Evolutionary conservation across 2,888 invertebrate species (phyloP).

Genomic region (Mimas tiliae): DNA sequence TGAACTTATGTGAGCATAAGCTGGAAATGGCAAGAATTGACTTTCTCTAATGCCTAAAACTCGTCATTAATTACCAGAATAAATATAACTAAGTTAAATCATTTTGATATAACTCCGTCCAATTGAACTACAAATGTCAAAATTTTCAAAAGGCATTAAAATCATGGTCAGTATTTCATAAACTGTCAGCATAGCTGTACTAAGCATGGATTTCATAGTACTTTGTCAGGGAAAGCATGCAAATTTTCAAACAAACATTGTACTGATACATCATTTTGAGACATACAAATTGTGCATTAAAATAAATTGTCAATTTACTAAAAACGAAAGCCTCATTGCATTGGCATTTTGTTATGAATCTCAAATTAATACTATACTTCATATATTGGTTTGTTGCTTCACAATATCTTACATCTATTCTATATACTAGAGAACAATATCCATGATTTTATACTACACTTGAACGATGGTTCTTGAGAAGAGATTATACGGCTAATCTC

Average conservation of each 20-base stretch:
- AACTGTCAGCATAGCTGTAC: background rate
- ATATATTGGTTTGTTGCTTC: background rate
- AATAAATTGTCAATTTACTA: background rate
- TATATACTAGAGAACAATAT: slow-evolving; percentile 21
- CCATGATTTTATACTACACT: slow-evolving; percentile 15
- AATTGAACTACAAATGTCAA: slow-evolving; percentile 7
- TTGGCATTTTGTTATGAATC: background rate
- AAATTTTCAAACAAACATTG: background rate
- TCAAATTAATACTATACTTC: slow-evolving; percentile 3
- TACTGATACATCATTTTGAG: background rate
- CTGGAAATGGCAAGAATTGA: background rate
- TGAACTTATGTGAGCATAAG: background rate
- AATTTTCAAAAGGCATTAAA: background rate
- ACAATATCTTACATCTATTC: slow-evolving; percentile 9
- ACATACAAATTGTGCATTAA: background rate
- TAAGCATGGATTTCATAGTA: background rate
- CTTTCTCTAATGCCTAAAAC: background rate
- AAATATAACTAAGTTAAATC: slow-evolving; percentile 1
- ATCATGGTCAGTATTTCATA: background rate
- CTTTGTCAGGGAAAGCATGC: slow-evolving; percentile 8
- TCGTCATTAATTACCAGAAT: background rate
- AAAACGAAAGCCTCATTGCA: slow-evolving; percentile 3
- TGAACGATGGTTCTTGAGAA: slow-evolving; percentile 33
- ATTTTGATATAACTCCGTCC: slow-evolving; percentile 21
- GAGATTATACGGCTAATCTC: slow-evolving; percentile 38